Percentiles rank a stretch among this genome's conserved stretches.
phyloP scores from a whole-genome alignment of 2,888 invertebrate species.

The Mythimna albipuncta region DNA sequence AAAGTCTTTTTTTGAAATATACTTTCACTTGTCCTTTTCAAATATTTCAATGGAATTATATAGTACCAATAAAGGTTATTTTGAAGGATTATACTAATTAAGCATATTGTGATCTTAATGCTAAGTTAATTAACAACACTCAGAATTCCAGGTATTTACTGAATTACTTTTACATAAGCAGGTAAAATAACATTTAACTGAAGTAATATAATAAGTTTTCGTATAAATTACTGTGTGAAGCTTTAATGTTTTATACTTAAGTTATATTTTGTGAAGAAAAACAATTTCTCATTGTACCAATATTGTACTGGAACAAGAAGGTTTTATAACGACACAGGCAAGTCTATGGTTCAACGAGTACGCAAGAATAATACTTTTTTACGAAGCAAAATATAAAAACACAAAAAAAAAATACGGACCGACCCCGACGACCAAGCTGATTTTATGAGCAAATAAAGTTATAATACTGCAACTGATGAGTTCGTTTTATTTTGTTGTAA shows the following conservation, averaged over 20 bases:
- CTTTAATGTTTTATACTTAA: constrained; percentile 4
- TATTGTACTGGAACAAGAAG: not conserved
- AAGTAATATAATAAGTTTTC: constrained; percentile 15
- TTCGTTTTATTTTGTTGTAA: constrained; percentile 60
- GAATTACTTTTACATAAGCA: not conserved
- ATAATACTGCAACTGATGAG: constrained; percentile 63
- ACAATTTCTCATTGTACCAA: constrained; percentile 43
- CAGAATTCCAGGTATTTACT: not conserved
- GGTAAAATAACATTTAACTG: not conserved
- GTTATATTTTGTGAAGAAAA: not conserved
- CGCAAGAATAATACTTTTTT: constrained; percentile 68
- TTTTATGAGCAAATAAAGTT: constrained; percentile 73
- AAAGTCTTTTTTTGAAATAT: not conserved
- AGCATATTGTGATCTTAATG: not conserved
- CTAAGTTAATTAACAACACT: not conserved
- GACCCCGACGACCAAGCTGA: constrained; percentile 83
- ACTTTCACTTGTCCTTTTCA: too few species aligned
- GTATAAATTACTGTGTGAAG: constrained; percentile 10
- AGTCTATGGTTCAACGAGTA: constrained; percentile 68
- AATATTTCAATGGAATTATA: not conserved
- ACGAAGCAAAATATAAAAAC: constrained; percentile 71
- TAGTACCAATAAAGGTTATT: not conserved
- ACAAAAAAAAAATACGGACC: constrained; percentile 71
- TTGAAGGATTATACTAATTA: not conserved
- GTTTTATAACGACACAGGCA: constrained; percentile 56